These are phyloP conservation scores for Philaenus spumarius DNA, from an alignment of 1,140 invertebrate genomes.

Conservation along the genomic window DNA sequence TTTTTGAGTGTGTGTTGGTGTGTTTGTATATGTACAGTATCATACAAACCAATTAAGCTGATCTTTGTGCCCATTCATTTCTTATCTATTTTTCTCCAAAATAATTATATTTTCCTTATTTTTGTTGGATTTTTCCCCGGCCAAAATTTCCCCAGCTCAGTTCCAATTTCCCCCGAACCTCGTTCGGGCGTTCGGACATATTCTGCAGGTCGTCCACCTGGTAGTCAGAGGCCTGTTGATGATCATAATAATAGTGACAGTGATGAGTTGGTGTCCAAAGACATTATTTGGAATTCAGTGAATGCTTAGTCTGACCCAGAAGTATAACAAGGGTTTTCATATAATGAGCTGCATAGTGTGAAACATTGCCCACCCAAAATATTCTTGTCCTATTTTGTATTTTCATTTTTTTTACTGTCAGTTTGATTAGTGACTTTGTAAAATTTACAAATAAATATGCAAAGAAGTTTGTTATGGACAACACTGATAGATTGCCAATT, in stretches of 20 bases:
- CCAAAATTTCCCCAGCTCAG: too few species aligned
- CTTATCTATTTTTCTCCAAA: too few species aligned
- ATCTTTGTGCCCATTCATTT: too few species aligned
- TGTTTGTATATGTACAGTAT: too few species aligned
- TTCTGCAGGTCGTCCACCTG: too few species aligned
- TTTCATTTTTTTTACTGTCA: slow-evolving; percentile 7
- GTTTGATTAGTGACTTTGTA: not conserved
- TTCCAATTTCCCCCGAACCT: too few species aligned
- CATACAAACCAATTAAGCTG: too few species aligned
- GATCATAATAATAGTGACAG: not conserved
- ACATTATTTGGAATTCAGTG: not conserved
- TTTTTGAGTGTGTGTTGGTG: too few species aligned
- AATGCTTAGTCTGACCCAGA: slow-evolving; percentile 1
- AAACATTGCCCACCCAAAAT: slow-evolving; percentile 7
- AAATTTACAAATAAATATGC: slow-evolving; percentile 17
- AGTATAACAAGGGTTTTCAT: not conserved
- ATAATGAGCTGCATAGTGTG: not conserved
- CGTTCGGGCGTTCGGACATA: too few species aligned
- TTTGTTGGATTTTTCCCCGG: too few species aligned
- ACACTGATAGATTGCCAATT: not conserved
- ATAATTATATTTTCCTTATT: too few species aligned
- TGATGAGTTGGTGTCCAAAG: not conserved
- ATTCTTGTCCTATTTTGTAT: not conserved
- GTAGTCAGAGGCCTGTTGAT: too few species aligned
- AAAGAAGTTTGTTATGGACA: not conserved